phyloP scores from a whole-genome alignment of 2,888 invertebrate species.

The Melikaiella ostensackeni region DNA sequence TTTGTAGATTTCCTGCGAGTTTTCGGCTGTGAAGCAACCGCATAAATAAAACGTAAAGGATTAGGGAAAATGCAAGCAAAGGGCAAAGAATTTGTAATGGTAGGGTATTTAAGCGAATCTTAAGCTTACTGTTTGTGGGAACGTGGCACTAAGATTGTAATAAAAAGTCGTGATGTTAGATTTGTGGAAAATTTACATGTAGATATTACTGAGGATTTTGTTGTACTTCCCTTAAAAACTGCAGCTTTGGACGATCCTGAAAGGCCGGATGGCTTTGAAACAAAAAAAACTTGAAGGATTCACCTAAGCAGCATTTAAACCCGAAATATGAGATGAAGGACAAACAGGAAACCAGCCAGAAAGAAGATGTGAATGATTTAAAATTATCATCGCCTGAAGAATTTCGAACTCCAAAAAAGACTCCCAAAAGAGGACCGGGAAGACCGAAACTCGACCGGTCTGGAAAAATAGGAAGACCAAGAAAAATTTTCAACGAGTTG shows the following conservation, averaged over 20 bases:
- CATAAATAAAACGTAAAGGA: background rate
- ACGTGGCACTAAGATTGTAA: conserved; percentile 39
- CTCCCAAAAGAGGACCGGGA: too few relatives aligned
- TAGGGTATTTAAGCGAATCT: conserved; percentile 50
- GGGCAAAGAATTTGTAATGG: conserved; percentile 49
- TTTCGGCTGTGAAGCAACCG: conserved; percentile 40
- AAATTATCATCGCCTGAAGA: background rate
- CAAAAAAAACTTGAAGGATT: background rate
- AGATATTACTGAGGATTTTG: background rate
- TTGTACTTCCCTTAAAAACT: too few relatives aligned
- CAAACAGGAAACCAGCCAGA: background rate
- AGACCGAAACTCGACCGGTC: too few relatives aligned
- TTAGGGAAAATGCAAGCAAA: conserved; percentile 47
- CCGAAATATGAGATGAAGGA: too few relatives aligned
- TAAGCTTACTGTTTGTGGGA: conserved; percentile 54
- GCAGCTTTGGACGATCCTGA: too few relatives aligned
- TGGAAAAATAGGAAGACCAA: too few relatives aligned
- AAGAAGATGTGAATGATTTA: conserved; percentile 26
- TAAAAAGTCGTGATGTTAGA: too few relatives aligned
- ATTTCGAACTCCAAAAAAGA: too few relatives aligned
- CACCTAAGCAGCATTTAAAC: too few relatives aligned
- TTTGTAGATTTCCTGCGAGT: conserved; percentile 46
- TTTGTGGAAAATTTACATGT: too few relatives aligned
- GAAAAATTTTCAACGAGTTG: too few relatives aligned
- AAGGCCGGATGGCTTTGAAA: background rate